Evolutionary conservation across 2,888 invertebrate genomes (phyloP).

Genomic region (Plemyria rubiginata): DNA sequence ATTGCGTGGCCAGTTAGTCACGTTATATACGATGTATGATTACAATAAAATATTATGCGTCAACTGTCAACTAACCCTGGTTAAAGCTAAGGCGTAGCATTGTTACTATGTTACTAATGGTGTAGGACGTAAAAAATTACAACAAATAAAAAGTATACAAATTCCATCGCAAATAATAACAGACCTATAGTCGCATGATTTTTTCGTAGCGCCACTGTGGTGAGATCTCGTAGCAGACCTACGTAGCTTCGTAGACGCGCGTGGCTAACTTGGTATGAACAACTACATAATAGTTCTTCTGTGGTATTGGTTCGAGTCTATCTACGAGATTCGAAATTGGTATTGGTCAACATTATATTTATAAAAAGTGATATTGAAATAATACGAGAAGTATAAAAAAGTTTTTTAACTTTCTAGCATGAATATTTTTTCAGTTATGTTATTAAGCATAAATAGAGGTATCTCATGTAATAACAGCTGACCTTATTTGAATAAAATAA

Average conservation of each 20-base stretch:
- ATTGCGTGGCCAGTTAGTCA: constrained; percentile 32
- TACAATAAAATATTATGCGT: constrained; percentile 30
- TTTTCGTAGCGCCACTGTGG: constrained; percentile 9
- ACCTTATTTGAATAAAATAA: too few species aligned
- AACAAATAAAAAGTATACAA: background rate
- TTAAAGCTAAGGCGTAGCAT: background rate
- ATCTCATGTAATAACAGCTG: too few species aligned
- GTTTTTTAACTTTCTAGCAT: too few species aligned
- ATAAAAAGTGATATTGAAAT: background rate
- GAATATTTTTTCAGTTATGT: too few species aligned
- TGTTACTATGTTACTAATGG: background rate
- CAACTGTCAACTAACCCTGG: constrained; percentile 13
- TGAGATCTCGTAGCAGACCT: constrained; percentile 17
- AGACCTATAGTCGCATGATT: background rate
- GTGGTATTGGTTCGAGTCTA: background rate
- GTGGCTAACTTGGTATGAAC: constrained; percentile 10
- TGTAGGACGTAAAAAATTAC: background rate
- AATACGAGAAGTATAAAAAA: background rate
- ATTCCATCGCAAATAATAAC: background rate
- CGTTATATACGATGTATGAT: constrained; percentile 20
- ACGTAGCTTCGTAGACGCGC: constrained; percentile 11
- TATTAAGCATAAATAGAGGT: too few species aligned
- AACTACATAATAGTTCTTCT: too few species aligned
- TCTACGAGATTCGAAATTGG: background rate
- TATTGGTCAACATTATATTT: background rate